Evolutionary conservation across 2,113 vertebrate species (phyloP), one percentile per base, ranked within the genome.

Genomic region (Colius striatus): DNA sequence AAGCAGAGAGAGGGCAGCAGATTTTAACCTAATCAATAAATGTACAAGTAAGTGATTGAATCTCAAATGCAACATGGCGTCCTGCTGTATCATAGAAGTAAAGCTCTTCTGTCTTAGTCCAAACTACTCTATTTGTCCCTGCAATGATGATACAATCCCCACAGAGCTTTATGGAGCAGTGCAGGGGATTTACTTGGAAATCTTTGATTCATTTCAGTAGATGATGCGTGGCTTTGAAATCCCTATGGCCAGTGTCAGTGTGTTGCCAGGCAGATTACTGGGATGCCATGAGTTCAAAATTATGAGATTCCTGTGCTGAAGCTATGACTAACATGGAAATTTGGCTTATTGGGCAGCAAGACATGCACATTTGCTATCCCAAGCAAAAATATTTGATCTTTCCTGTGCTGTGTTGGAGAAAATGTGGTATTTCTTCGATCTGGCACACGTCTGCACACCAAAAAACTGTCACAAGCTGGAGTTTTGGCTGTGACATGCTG

Each of bases 231-330:
- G 86, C 83, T 89, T 81, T 90, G 76, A 92, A 94, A 95, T 92
- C 93, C 82, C 85, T 54, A 21, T 51, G 72, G 57, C 72, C 78
- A 45, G 57, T 81, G 82, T 32, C 88, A 61, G 10, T 65, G 41
- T 93, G 92, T 90, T 96, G 94, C 86, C 92, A 94, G 68, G 94
- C 92, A 93, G 93, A 93, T 96, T 93, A 95, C 80, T 72, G 76
- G 29, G 41, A 90, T 81, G 85, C 88, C 65, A 72, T 10, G 22
- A 87, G 65, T 75, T 78, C 90, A 82, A 18, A 38, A 65, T 87
- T 41, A 89, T 58, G 61, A 78, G 65, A 95, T 87, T 84, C 51
- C 54, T 57, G 6, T 73, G 65, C 83, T 90, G 89, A 93, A 89
- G 81, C 61, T 77, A 66, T 27, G 48, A 47, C 72, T 88, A 87